These are phyloP conservation scores for Diloba caeruleocephala DNA, from an alignment of 2,888 invertebrate genomes.

Conservation along the genomic window DNA sequence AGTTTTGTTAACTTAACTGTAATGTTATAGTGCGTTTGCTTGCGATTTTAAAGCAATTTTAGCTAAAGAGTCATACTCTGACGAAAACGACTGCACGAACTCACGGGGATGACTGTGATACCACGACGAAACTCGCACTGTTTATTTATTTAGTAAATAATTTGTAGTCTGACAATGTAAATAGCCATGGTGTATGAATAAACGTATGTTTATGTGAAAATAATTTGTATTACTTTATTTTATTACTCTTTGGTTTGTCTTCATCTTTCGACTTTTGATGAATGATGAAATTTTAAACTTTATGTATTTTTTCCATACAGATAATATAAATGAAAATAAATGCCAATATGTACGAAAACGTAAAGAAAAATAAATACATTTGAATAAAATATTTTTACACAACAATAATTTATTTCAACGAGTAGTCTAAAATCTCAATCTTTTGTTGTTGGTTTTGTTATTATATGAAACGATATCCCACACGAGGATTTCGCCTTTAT, in stretches of 20 bases:
- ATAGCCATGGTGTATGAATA: slow-evolving; percentile 75
- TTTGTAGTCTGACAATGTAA: slow-evolving; percentile 75
- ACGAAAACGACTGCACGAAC: slow-evolving; percentile 39
- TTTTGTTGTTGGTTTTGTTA: no score
- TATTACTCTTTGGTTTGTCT: neutral
- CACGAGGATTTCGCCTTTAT: no score
- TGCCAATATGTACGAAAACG: no score
- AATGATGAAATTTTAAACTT: no score
- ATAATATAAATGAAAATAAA: no score
- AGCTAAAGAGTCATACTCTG: slow-evolving; percentile 35
- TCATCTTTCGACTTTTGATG: neutral
- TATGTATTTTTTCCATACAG: no score
- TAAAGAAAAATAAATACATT: no score
- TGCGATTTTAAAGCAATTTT: slow-evolving; percentile 48
- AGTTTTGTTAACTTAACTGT: slow-evolving; percentile 27
- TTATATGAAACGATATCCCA: no score
- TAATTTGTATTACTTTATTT: neutral
- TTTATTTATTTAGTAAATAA: slow-evolving; percentile 70
- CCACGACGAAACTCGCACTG: slow-evolving; percentile 75
- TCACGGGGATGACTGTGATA: slow-evolving; percentile 78
- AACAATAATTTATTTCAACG: no score
- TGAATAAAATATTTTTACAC: no score
- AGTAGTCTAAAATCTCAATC: no score
- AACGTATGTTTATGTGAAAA: slow-evolving; percentile 62
- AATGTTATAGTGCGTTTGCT: slow-evolving; percentile 44